A percentile compares a stretch with the other conserved stretches of the same genome.
phyloP scores from a whole-genome alignment of 1,140 invertebrate species.

The Goniozus legneri region DNA sequence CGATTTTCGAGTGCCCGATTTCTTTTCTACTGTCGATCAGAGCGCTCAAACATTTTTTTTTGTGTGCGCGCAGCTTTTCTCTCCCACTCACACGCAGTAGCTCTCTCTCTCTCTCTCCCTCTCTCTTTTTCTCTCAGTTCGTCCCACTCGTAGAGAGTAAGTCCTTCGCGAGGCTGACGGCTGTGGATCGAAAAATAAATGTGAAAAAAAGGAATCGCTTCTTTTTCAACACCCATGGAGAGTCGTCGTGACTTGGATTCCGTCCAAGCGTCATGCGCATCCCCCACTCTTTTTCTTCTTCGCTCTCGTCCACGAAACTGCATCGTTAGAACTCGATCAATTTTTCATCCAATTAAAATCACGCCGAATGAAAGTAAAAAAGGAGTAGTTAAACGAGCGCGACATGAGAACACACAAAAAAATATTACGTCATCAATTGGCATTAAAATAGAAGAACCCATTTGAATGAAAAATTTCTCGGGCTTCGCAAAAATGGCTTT shows the following conservation, averaged over 20 bases:
- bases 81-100: no score
- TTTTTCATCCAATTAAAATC: conserved; percentile 24
- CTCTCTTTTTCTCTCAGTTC: not conserved
- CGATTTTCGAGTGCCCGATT: conserved; percentile 17
- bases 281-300: not conserved
- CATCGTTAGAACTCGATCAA: conserved; percentile 22
- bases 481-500: no score
- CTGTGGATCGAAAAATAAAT: no score
- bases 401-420: no score
- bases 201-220: not conserved
- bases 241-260: conserved; percentile 13
- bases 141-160: not conserved
- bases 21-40: conserved; percentile 26
- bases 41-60: conserved; percentile 10
- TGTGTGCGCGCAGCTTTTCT: conserved; percentile 4
- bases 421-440: no score
- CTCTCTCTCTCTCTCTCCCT: not conserved
- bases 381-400: no score
- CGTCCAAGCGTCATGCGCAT: conserved; percentile 10
- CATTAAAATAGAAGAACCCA: no score
- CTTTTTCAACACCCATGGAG: not conserved
- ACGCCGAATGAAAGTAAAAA: no score
- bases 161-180: no score
- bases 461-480: no score
- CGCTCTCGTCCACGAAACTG: not conserved